phyloP scores from a whole-genome alignment of 2,113 vertebrate genomes.

The Myiozetetes cayanensis region DNA sequence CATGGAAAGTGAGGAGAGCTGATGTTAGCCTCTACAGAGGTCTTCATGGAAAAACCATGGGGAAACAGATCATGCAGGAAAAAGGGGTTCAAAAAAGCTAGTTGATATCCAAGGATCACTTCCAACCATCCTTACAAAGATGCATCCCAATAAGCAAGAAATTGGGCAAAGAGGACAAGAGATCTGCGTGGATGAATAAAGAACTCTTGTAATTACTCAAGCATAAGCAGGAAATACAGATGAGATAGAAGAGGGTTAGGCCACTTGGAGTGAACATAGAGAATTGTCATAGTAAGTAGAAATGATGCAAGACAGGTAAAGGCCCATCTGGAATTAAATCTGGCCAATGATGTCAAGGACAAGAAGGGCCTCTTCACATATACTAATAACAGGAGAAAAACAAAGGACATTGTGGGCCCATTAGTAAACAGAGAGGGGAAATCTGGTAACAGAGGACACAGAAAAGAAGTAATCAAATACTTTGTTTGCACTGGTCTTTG shows the following conservation, averaged over 20 bases:
- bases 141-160: not conserved
- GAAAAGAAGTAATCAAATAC: not conserved
- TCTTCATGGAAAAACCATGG: not conserved
- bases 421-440: not conserved
- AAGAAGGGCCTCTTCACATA: not conserved
- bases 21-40: not conserved
- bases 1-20: not conserved
- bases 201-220: not conserved
- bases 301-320: not conserved
- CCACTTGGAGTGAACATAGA: not conserved
- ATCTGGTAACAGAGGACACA: fast-evolving
- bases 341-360: not conserved
- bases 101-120: not conserved
- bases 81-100: not conserved
- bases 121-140: fast-evolving
- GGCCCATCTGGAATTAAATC: not conserved
- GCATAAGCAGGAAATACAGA: not conserved
- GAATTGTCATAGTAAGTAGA: not conserved
- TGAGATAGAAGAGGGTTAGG: not conserved
- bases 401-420: not conserved
- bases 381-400: not conserved
- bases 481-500: not conserved
- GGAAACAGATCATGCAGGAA: not conserved
- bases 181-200: not conserved
- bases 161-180: not conserved